Evolutionary conservation across 2,797 vertebrate species (phyloP), one percentile per base, ranked within the genome.

Genomic region (Scolopax bukidnonensis): DNA sequence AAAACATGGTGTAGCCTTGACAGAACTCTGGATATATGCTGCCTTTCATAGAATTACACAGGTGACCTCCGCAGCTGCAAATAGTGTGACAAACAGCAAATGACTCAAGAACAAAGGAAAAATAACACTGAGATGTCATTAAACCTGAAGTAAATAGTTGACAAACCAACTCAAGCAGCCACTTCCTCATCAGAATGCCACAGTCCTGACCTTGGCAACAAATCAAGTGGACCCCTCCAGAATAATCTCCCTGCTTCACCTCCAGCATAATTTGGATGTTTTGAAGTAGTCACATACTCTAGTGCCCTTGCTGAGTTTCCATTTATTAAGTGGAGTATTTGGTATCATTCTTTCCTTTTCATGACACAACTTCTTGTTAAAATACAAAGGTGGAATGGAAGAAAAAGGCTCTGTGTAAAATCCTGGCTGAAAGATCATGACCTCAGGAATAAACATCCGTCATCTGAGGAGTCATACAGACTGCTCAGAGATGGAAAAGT

Each of bases 71-170:
- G 1, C 33, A 68, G 60, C 74, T 53, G 64, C 43, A 79, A 69
- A 79, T 40, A 28, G 74, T 84, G 78, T 69, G 89, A 95, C 45
- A 95, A 92, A 63, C 45, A 77, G 75, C 83, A 84, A 91, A 81
- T 11, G 11, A 9, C 45, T 76, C 64, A 17, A 77, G 70, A 94
- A 84, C 40, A 90, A 65, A 76, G 60, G 65, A 68, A 89, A 94
- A 91, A 54, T 68, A 95, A 67, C 78, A 80, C 65, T 15, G 60
- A 74, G 56, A 56, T 73, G 60, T 84, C 86, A 77, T 89, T 92
- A 92, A 87, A 77, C 56, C 50, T 60, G 75, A 84, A 94, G 86
- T 76, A 90, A 95, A 94, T 36, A 84, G 69, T 90, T 77, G 82
- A 93, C 83, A 51, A 87, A 94, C 60, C 83, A 89, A 92, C 65